Percentiles rank a stretch among this genome's conserved stretches.
phyloP scores from a whole-genome alignment of 2,888 invertebrate species.

The Seira musarum region DNA sequence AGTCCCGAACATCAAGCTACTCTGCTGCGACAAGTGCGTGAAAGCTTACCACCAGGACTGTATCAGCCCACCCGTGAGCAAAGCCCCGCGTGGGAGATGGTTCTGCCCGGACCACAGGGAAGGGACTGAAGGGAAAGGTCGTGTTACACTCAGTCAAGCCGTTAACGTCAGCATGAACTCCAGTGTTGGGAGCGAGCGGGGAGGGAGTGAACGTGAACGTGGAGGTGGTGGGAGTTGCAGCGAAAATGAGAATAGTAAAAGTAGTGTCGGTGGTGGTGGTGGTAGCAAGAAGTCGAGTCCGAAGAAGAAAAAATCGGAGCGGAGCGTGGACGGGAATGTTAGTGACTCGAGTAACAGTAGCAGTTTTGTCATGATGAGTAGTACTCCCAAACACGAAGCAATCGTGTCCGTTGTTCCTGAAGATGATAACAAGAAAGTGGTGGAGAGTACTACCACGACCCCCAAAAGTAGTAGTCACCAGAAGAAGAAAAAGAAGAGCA shows the following conservation, averaged over 20 bases:
- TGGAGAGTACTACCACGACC: neutral
- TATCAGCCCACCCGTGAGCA: constrained; percentile 87
- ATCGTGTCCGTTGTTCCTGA: constrained; percentile 1
- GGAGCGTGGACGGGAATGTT: constrained; percentile 28
- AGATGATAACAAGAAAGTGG: neutral
- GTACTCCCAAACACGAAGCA: no score
- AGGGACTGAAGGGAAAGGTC: constrained; percentile 71
- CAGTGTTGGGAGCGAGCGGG: neutral
- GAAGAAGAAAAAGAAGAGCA: neutral
- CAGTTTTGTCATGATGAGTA: constrained; percentile 13
- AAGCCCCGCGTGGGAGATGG: constrained; percentile 89
- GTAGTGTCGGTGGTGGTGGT: neutral
- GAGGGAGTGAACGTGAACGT: neutral
- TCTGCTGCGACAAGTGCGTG: constrained; percentile 92
- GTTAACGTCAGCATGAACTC: constrained; percentile 54
- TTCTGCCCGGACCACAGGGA: constrained; percentile 81
- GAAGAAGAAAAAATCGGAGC: constrained; percentile 22
- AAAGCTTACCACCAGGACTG: constrained; percentile 95
- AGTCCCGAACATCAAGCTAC: constrained; percentile 78
- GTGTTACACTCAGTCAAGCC: constrained; percentile 70
- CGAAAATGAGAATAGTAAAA: no score
- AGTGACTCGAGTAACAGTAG: constrained; percentile 35
- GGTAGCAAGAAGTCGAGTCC: constrained; percentile 11
- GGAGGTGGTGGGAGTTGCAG: constrained; percentile 36
- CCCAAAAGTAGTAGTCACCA: constrained; percentile 2